phyloP scores from a whole-genome alignment of 1,140 invertebrate genomes.

The Acyrthosiphon pisum region DNA sequence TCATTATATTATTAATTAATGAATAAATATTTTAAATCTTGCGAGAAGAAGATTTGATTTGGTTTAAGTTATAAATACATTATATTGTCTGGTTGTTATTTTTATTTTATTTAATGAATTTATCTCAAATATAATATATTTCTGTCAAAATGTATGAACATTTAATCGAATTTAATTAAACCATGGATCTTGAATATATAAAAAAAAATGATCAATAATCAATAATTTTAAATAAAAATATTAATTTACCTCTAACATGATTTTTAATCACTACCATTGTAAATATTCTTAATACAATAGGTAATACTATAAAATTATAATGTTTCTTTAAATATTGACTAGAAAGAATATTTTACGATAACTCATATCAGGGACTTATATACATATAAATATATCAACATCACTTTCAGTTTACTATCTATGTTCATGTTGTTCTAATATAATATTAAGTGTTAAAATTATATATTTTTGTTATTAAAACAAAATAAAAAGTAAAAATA shows the following conservation, averaged over 20 bases:
- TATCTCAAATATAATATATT: not conserved
- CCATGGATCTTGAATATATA: not conserved
- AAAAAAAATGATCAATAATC: not conserved
- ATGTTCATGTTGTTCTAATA: not conserved
- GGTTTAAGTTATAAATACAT: no score
- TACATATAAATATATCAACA: not conserved
- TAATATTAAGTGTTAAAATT: no score
- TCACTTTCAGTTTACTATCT: not conserved
- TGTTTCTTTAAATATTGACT: not conserved
- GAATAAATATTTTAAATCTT: not conserved
- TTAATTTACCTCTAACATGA: not conserved
- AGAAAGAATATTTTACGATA: no score
- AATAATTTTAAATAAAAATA: not conserved
- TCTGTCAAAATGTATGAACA: not conserved
- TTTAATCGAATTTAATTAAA: not conserved
- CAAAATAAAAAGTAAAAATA: no score
- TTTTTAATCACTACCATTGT: not conserved
- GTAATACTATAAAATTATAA: not conserved
- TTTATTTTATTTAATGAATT: not conserved
- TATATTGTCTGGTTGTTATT: no score
- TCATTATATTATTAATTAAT: not conserved
- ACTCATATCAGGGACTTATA: no score
- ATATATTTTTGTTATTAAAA: no score
- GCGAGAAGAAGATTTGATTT: no score
- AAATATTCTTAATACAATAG: not conserved